Base-by-base conservation (phyloP, 2,113 vertebrate genomes). In the Chloroceryle aenea region DNA sequence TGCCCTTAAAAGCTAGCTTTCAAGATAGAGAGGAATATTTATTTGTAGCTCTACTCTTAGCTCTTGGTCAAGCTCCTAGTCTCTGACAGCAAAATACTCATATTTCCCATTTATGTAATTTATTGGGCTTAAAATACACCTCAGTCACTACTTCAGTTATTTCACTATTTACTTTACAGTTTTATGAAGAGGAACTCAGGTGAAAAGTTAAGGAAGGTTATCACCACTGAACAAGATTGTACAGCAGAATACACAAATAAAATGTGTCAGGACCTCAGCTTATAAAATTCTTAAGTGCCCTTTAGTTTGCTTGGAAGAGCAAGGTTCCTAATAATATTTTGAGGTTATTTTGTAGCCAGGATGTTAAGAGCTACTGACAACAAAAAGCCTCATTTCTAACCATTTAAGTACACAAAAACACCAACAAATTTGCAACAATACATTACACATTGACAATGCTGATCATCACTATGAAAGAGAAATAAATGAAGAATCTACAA, bases 161-260 rank as follows among this genome's bases (percentile, higher is more conserved):
- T 43, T 86, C 72, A 84, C 43, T 92, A 27, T 95, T 95, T 92
- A 58, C 72, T 86, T 61, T 45, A 88, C 55, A 42, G 27, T 77
- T 95, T 96, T 84, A 96, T 63, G 56, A 90, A 93, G 76, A 81
- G 48, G 73, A 47, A 90, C 32, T 78, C 29, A 21, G 56, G 55
- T 63, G 64, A 85, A 95, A 84, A 95, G 92, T 36, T 87, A 82
- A 68, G 85, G 56, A 77, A 96, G 88, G 72, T 88, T 94, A 96
- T 88, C 52, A 0, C 26, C 20, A 81, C 40, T 4, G 0, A 80
- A 74, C 0, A 4, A 90, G 72, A 79, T 83, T 92, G 81, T 75
- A 61, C 10, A 86, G 71, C 72, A 92, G 30, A 93, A 89, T 18
- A 93, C 61, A 88, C 82, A 92, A 89, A 90, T 63, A 88, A 95